Percentiles rank a stretch among this genome's conserved stretches.
phyloP scores from a whole-genome alignment of 2,113 vertebrate genomes.

The Hystrix brachyura region DNA sequence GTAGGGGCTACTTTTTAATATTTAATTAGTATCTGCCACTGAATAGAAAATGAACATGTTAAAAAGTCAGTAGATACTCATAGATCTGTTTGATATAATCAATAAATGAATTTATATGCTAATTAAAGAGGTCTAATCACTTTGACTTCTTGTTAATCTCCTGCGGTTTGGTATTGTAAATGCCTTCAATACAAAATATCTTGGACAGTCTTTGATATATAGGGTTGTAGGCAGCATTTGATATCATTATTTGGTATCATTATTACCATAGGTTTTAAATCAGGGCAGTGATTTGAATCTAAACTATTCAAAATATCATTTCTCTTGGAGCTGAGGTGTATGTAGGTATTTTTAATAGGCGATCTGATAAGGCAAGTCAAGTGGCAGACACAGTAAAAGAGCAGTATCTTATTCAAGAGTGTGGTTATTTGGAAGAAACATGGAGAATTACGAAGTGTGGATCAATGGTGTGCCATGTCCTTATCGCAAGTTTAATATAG shows the following conservation, averaged over 20 bases:
- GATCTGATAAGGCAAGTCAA: background rate
- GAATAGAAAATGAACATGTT: constrained; percentile 25
- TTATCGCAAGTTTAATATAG: constrained; percentile 62
- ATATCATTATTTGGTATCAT: constrained; percentile 12
- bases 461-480: constrained; percentile 12
- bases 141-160: constrained; percentile 4
- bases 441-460: background rate
- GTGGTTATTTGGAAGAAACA: constrained; percentile 23
- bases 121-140: constrained; percentile 67
- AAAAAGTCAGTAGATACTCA: constrained; percentile 54
- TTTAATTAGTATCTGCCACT: constrained; percentile 31
- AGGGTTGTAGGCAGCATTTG: background rate
- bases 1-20: background rate
- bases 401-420: background rate
- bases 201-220: constrained; percentile 43
- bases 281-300: constrained; percentile 44
- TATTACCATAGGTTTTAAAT: constrained; percentile 56
- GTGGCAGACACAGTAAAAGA: constrained; percentile 25
- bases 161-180: constrained; percentile 55
- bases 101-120: constrained; percentile 67
- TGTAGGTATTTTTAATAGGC: constrained; percentile 53
- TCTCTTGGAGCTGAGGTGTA: background rate
- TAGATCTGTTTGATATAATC: constrained; percentile 60
- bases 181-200: background rate
- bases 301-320: constrained; percentile 14